Conservation (phyloP, 2,113 vertebrate species). For the Ammospiza caudacuta region DNA sequence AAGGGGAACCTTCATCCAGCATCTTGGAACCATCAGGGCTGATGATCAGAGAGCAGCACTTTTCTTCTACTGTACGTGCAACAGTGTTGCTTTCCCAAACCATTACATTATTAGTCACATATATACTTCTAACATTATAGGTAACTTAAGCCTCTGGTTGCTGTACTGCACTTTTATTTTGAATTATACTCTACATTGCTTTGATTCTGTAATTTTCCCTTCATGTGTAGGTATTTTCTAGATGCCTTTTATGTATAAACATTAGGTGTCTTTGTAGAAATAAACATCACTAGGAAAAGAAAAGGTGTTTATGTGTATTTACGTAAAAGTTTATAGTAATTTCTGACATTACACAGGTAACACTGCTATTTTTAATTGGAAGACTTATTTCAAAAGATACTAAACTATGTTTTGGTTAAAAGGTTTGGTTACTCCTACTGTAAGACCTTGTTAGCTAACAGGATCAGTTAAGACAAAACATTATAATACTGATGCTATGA, state of each 20-base stretch:
- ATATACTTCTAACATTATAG: not conserved
- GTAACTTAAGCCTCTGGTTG: not conserved
- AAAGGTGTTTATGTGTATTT: not conserved
- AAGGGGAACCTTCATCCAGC: not conserved
- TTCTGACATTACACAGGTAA: not conserved
- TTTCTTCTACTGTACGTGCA: not conserved
- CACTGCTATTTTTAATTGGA: not conserved
- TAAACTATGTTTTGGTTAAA: not conserved
- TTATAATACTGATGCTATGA: not conserved
- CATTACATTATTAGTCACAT: not conserved
- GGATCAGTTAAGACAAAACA: not conserved
- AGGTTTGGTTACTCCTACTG: not conserved
- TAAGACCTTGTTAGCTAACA: not conserved
- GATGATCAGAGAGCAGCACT: not conserved
- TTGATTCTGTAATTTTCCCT: not conserved
- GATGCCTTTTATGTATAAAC: not conserved
- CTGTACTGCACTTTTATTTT: not conserved
- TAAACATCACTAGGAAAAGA: not conserved
- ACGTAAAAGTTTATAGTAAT: not conserved
- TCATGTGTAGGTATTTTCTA: not conserved
- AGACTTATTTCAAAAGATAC: not conserved
- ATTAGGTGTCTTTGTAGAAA: not conserved
- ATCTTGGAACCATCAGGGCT: not conserved
- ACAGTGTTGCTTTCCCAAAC: not conserved
- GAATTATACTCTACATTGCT: not conserved